Percentiles rank a stretch among this genome's conserved stretches.
Evolutionary conservation across 2,888 invertebrate species (phyloP).

Genomic region (Vesta saturnalis): DNA sequence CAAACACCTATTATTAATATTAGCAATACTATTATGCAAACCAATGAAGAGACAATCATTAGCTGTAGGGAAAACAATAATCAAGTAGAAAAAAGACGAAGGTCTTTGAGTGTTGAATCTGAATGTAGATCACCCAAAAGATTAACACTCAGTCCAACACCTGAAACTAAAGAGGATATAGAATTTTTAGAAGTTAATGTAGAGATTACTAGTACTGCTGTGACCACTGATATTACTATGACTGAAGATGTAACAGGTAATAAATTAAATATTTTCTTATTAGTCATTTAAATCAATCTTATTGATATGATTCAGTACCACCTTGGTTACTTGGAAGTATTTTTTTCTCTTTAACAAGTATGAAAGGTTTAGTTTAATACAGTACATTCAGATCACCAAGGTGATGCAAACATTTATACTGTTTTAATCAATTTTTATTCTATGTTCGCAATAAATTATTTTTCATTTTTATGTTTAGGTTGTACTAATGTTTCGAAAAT

Average conservation of each 20-base stretch:
- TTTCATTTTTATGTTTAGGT: too few relatives aligned
- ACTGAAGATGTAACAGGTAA: neutral
- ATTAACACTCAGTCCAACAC: slow-evolving; percentile 52
- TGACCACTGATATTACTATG: neutral
- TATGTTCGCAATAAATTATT: too few relatives aligned
- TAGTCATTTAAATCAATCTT: too few relatives aligned
- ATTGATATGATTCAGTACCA: too few relatives aligned
- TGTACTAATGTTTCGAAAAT: too few relatives aligned
- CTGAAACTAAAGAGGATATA: neutral
- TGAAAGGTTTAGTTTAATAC: too few relatives aligned
- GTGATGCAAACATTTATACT: too few relatives aligned
- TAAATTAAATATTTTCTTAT: neutral
- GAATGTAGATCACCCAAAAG: slow-evolving; percentile 53
- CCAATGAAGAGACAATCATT: slow-evolving; percentile 61
- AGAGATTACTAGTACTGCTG: slow-evolving; percentile 14
- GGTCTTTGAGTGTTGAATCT: slow-evolving; percentile 52
- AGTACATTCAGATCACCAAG: too few relatives aligned
- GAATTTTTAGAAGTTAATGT: slow-evolving; percentile 15
- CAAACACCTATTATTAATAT: slow-evolving; percentile 57
- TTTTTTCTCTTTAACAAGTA: too few relatives aligned
- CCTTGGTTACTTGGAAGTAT: too few relatives aligned
- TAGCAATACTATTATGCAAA: slow-evolving; percentile 58
- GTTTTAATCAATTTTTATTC: too few relatives aligned
- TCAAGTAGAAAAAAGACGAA: slow-evolving; percentile 52
- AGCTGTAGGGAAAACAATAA: slow-evolving; percentile 52